These are phyloP conservation scores for Tethea ocularis DNA, from an alignment of 2,888 invertebrate species.

Conservation along the genomic window DNA sequence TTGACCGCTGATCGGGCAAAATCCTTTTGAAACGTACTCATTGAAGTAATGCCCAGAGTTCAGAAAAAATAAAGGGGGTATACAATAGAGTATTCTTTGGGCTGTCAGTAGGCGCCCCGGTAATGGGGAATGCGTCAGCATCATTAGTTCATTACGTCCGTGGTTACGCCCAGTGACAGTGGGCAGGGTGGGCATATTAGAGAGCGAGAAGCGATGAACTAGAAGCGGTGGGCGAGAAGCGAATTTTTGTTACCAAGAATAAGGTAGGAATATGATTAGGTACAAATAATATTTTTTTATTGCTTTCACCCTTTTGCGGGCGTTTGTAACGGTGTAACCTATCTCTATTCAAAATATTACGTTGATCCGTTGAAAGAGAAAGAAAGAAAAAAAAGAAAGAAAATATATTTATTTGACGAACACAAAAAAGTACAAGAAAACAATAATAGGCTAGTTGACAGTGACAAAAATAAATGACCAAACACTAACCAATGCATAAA, in stretches of 20 bases:
- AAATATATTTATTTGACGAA: too few species aligned
- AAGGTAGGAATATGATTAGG: too few species aligned
- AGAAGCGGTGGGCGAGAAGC: background rate
- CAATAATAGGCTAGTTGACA: too few species aligned
- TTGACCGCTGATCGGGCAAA: background rate
- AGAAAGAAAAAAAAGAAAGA: too few species aligned
- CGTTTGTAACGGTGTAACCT: too few species aligned
- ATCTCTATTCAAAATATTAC: too few species aligned
- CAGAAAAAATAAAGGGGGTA: conserved; percentile 6
- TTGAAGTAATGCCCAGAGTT: background rate
- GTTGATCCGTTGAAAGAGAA: too few species aligned
- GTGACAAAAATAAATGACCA: too few species aligned
- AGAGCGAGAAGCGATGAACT: background rate
- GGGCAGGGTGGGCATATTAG: conserved; percentile 12
- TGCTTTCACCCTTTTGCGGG: too few species aligned
- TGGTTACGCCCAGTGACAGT: conserved; percentile 60
- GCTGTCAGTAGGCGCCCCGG: conserved; percentile 34
- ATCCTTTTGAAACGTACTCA: background rate
- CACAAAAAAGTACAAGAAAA: too few species aligned
- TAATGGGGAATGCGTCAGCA: conserved; percentile 70
- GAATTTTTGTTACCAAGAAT: background rate
- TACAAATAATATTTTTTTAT: too few species aligned
- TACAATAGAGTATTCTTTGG: conserved; percentile 43
- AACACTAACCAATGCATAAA: too few species aligned
- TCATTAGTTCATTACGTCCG: conserved; percentile 72